A percentile compares a stretch with the other conserved stretches of the same genome.
Conservation (phyloP, 2,113 vertebrate genomes). For the Vulpes lagopus region DNA sequence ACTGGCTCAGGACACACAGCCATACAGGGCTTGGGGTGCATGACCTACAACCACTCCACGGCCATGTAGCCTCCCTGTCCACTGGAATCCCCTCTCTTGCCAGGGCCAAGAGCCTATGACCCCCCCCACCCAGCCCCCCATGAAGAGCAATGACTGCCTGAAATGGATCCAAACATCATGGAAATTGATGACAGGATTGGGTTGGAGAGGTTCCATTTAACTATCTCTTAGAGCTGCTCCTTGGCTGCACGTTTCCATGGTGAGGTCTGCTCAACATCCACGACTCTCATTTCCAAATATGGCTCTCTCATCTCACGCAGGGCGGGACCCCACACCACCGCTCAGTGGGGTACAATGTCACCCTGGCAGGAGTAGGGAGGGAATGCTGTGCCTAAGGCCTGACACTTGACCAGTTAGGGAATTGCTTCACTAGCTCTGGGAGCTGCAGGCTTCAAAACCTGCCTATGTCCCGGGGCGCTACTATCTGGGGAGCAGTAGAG, state of each 20-base stretch:
- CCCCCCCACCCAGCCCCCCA: rapidly evolving
- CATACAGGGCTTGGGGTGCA: not conserved
- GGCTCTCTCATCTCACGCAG: not conserved
- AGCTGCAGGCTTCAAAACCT: not conserved
- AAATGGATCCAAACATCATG: not conserved
- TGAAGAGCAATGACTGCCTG: not conserved
- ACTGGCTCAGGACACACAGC: not conserved
- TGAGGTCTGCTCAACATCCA: not conserved
- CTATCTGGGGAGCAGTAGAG: not conserved
- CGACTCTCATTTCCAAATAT: constrained; percentile 3
- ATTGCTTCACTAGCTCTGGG: not conserved
- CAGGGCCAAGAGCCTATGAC: not conserved
- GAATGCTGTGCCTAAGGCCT: not conserved
- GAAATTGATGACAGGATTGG: not conserved
- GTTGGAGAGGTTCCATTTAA: not conserved
- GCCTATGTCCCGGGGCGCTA: not conserved
- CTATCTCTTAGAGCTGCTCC: not conserved
- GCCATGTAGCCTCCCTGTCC: not conserved
- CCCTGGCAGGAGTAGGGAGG: not conserved
- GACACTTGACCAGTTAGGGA: constrained; percentile 23
- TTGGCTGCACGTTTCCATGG: not conserved
- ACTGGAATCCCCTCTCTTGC: not conserved
- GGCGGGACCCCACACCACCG: not conserved
- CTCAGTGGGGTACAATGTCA: not conserved
- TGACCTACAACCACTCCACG: rapidly evolving